These are phyloP conservation scores for Siniperca knerii DNA, from an alignment of 2,113 vertebrate genomes.

Conservation along the genomic window DNA sequence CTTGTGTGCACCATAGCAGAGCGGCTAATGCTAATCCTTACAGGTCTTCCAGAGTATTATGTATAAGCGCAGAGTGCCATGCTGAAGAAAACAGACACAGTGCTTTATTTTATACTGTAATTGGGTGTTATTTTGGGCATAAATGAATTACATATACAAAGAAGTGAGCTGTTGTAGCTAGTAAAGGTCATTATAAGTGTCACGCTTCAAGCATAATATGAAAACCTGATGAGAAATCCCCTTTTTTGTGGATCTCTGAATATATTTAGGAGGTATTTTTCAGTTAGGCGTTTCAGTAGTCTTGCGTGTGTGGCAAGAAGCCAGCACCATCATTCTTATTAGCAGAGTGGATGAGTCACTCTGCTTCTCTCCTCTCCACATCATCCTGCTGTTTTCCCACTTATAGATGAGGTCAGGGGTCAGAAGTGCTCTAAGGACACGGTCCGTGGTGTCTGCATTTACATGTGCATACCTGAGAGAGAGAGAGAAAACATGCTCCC, in stretches of 20 bases:
- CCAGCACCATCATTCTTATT: slow-evolving; percentile 60
- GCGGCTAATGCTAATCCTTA: slow-evolving; percentile 74
- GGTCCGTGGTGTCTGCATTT: slow-evolving; percentile 14
- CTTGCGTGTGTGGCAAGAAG: slow-evolving; percentile 49
- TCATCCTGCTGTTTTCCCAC: slow-evolving; percentile 45
- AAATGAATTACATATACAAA: slow-evolving; percentile 21
- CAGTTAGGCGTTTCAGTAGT: slow-evolving; percentile 12
- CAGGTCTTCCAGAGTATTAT: slow-evolving; percentile 44
- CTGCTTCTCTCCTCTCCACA: slow-evolving; percentile 22
- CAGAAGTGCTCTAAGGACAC: slow-evolving; percentile 44
- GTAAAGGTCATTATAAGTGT: slow-evolving; percentile 39
- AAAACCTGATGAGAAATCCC: slow-evolving; percentile 31
- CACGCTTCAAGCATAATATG: slow-evolving; percentile 19
- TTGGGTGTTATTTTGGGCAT: slow-evolving; percentile 25
- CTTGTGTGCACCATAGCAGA: slow-evolving; percentile 64
- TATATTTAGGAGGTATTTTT: slow-evolving; percentile 10
- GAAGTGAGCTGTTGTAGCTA: slow-evolving; percentile 7
- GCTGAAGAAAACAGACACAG: slow-evolving; percentile 30
- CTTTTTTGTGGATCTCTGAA: slow-evolving; percentile 21
- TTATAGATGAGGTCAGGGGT: slow-evolving; percentile 63
- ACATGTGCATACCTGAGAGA: neutral
- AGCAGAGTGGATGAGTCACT: slow-evolving; percentile 70
- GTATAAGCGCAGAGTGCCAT: slow-evolving; percentile 36
- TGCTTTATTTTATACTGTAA: slow-evolving; percentile 26
- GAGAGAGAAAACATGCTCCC: slow-evolving; percentile 2